Conservation (phyloP, 2,113 vertebrate genomes). For the Isurus oxyrinchus region DNA sequence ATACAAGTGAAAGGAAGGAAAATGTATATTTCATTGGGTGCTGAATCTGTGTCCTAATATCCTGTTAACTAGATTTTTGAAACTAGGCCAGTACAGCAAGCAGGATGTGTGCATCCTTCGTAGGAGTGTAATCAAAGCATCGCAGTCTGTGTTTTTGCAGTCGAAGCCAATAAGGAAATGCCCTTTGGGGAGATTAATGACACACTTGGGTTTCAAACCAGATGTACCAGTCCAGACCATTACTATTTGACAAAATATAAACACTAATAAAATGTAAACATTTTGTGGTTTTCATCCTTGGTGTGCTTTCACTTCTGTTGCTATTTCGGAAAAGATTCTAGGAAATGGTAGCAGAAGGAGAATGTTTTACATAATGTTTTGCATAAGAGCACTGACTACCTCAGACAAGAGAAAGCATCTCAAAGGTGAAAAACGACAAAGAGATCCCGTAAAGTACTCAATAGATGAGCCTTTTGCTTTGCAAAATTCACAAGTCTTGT, state of each 20-base stretch:
- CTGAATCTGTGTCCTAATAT: background rate
- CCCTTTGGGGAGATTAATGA: background rate
- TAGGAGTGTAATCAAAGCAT: background rate
- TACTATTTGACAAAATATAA: background rate
- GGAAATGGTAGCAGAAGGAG: background rate
- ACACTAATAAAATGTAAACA: background rate
- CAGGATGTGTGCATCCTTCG: background rate
- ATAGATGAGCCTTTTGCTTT: background rate
- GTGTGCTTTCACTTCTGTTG: background rate
- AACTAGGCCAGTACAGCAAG: background rate
- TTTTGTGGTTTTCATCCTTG: background rate
- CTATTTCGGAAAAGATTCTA: background rate
- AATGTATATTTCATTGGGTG: background rate
- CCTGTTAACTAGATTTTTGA: background rate
- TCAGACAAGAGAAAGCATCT: background rate
- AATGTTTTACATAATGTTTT: background rate
- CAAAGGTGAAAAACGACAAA: background rate
- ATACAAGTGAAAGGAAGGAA: background rate
- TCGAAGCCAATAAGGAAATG: background rate
- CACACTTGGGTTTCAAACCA: background rate
- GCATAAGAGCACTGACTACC: background rate
- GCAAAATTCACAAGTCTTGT: too few relatives aligned
- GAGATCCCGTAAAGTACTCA: background rate
- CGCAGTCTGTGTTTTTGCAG: background rate
- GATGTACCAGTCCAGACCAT: background rate